Evolutionary conservation across 2,888 invertebrate genomes (phyloP), one percentile per base, ranked within the genome.

Genomic region (Drosophila suboccidentalis): DNA sequence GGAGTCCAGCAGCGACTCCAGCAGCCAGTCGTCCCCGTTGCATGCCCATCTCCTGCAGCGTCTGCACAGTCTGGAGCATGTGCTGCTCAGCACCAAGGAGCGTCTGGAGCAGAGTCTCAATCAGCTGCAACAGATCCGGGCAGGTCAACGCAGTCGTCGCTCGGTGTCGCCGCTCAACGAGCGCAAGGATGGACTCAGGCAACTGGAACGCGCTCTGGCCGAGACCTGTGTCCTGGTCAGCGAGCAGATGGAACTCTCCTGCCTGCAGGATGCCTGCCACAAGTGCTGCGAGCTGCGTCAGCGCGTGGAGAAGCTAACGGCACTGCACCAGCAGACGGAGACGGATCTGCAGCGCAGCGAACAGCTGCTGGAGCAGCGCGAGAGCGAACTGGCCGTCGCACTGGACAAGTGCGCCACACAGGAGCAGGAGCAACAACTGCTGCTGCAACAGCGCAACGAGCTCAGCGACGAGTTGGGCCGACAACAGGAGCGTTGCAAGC

Each of bases 101-200:
- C 95, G 95, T 81, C 94, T 96, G 6, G 95, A 95, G 82, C 95
- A 96, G 84, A 95, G 96, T 87, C 93, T 96, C 32, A 94, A 94
- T 74, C 95, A 95, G 88, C 93, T 96, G 91, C 94, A 95, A 67
- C 90, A 90, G 11, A 93, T 96, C 90, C 94, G 95, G 67, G 94
- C 94, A 0, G 76, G 79, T 22, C 94, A 95, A 22, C 94, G 94
- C 67, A 94, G 94, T n/a, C 94, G 95, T 57, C 93, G 95, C 66
- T 94, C 95, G 0, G 94, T 95, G 0, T 95, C 95, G 0, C 95
- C 95, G 4, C 94, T 94, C 79, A 92, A 94, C n/a, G 95, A 95
- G 76, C 94, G 95, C 76, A 94, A 95, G 77, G 94, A 94, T 75
- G 94, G 94, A 57, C 93, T 94, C 47, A 93, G 94, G 69, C 94